phyloP scores from a whole-genome alignment of 2,888 invertebrate species.

The Idaea dimidiata region DNA sequence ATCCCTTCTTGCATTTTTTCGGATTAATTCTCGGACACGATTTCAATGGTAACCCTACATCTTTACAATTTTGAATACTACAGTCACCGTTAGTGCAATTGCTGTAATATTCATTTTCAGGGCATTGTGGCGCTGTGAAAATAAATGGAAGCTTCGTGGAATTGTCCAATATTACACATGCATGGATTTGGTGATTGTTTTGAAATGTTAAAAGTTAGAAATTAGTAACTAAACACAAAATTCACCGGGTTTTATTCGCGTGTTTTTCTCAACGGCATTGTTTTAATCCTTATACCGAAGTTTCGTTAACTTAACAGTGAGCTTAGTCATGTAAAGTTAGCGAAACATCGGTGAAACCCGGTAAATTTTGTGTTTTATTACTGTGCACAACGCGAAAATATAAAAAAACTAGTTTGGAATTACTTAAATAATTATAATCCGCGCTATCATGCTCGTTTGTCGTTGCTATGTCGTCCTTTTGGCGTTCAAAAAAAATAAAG shows the following conservation, averaged over 20 bases:
- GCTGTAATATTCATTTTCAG: conserved; percentile 30
- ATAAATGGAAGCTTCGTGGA: background rate
- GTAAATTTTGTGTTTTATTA: no score
- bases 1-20: conserved; percentile 28
- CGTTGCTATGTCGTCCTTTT: no score
- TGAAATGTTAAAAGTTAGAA: background rate
- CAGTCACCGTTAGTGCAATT: conserved; percentile 33
- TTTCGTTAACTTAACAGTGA: no score
- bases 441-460: no score
- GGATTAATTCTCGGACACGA: conserved; percentile 22
- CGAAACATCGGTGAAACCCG: no score
- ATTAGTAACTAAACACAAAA: background rate
- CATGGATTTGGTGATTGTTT: background rate
- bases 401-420: no score
- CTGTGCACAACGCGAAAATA: no score
- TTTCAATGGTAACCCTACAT: conserved; percentile 29
- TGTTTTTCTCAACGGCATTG: no score
- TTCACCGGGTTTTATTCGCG: background rate
- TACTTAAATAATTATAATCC: no score
- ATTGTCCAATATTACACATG: background rate
- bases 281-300: no score
- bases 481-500: no score
- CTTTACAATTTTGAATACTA: conserved; percentile 35
- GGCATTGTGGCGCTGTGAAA: conserved; percentile 29
- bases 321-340: no score